Conservation (phyloP, 2,797 vertebrate species). For the Cottoperca gobio region DNA sequence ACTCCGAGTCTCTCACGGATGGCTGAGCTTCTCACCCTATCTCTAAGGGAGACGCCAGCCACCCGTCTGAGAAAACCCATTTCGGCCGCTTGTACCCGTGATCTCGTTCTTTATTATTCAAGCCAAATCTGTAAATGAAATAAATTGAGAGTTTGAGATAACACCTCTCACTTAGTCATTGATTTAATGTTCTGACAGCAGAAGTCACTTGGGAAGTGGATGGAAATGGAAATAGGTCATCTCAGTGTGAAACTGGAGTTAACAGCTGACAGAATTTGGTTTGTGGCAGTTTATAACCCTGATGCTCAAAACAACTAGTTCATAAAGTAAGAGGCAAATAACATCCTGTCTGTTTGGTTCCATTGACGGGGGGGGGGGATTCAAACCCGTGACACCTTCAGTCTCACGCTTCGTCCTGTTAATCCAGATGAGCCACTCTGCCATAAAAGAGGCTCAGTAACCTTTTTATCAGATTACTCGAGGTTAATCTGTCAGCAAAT, state of each 20-base stretch:
- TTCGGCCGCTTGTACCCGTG: too few species aligned
- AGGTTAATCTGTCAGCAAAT: constrained; percentile 50
- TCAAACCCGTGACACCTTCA: constrained; percentile 6
- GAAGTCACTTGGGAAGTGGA: constrained; percentile 19
- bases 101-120: too few species aligned
- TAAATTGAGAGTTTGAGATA: not conserved
- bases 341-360: too few species aligned
- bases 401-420: constrained; percentile 12
- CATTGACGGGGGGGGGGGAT: not conserved
- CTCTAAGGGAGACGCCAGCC: too few species aligned
- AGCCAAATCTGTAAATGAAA: too few species aligned
- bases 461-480: constrained; percentile 59
- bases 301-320: constrained; percentile 10
- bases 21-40: too few species aligned
- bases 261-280: constrained; percentile 29
- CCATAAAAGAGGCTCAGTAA: constrained; percentile 19
- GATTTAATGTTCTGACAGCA: not conserved
- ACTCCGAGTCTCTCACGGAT: too few species aligned
- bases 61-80: too few species aligned
- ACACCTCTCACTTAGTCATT: not conserved
- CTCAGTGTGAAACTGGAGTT: constrained; percentile 18
- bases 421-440: constrained; percentile 1
- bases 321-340: not conserved
- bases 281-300: constrained; percentile 4
- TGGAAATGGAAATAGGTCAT: constrained; percentile 49